Evolutionary conservation across 2,888 invertebrate genomes (phyloP), one percentile per base, ranked within the genome.

Genomic region (Apoda limacodes): DNA sequence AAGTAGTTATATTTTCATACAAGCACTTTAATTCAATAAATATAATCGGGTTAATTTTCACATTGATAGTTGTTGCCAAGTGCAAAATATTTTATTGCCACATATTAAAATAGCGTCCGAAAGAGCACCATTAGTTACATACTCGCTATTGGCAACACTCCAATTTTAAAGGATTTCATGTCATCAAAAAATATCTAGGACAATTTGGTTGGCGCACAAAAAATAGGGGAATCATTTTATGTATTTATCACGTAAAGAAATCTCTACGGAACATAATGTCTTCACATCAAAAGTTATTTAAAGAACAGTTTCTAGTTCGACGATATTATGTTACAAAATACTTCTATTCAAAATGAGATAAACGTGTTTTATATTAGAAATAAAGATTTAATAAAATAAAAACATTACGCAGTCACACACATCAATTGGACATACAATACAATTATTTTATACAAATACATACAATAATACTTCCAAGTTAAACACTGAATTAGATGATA

Each of bases 361-460:
- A n/a, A 22, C 9, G 4, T 35, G 34, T 22, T 39, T 47, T 34
- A 47, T 60, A 65, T 60, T 75, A 70, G 67, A 70, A 67, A 75
- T 75, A 71, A 68, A 71, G 68, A 66, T 80, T 78, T 80, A 80
- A 75, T 78, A 75, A 17, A 17, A 68, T 72, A 71, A 70, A 74
- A 72, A 75, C 69, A 75, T 68, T 66, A 67, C 70, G 61, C 74
- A 74, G 64, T 68, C 75, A 74, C 69, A 70, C 72, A 66, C 72
- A 67, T 70, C 71, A 74, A 70, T 64, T 74, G 67, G 68, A 70
- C 67, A 60, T n/a, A 60, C 60, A 64, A 60, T 61, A 60, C 65
- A 63, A 69, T 66, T 68, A 68, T 69, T 70, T 72, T 74, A 63
- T 72, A 76, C 74, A 70, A 17, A 67, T 68, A 67, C 66, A 71